Base-by-base conservation (phyloP, 2,797 vertebrate species). In the Typhlichthys eigenmanni region DNA sequence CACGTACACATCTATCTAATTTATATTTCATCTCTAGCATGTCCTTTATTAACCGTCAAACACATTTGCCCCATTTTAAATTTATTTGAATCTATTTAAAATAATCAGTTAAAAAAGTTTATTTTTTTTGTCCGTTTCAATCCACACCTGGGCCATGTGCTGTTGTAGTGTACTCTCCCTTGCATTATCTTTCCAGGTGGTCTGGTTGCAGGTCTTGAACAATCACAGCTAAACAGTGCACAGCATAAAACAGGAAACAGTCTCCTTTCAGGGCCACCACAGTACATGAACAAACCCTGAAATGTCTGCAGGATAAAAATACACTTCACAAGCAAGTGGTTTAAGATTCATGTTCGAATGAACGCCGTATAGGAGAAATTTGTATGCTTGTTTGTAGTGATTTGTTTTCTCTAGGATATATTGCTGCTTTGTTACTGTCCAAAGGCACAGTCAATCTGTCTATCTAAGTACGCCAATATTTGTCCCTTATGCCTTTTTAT, bases 201-300 rank as follows among this genome's bases (percentile, higher is more conserved):
- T 38, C 34, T 38, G 34, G 5, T 5, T 38, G 34, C 8, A 38
- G 34, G 34, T 38, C 34, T 38, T 19, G 19, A 19, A 19, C 19
- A 19, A 19, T 86, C 70, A 68, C 62, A 60, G 64, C 68, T 9
- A 34, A 32, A 60, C 58, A 29, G 55, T 60, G 51, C 55, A 63
- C 50, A 12, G 10, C 47, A 55, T 53, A 72, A 55, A 54, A 79
- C 83, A 89, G 89, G 88, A 91, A 91, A 65, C 59, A 53, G 61
- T 75, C 91, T 90, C 82, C 85, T 79, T 67, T 66, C 47, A 43
- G 52, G 11, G 14, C 47, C 32, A 46, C 68, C 56, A 49, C 67
- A 45, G 13, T 13, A 16, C 32, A 17, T 5, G 55, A 10, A 48
- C 56, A 34, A 55, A 46, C 60, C 14, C 43, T 68, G 9, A 64